These are phyloP conservation scores for Brachyopa scutellaris DNA, from an alignment of 2,888 invertebrate genomes.

Conservation along the genomic window DNA sequence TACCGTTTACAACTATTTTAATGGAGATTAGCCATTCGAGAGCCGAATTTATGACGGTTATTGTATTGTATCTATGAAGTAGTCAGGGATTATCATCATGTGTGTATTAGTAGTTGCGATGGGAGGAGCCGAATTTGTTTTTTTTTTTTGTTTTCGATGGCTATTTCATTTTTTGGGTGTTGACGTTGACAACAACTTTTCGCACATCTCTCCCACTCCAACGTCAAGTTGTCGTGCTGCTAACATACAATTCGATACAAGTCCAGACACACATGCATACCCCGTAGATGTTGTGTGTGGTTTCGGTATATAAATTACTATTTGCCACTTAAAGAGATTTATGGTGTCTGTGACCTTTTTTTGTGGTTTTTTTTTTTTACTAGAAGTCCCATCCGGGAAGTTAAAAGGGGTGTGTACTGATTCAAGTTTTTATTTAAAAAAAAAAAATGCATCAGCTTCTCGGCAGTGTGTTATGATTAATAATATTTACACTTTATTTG, in stretches of 20 bases:
- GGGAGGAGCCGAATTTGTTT: conserved; percentile 53
- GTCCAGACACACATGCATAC: conserved; percentile 14
- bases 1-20: conserved; percentile 49
- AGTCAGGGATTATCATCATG: background rate
- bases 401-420: conserved; percentile 54
- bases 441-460: conserved; percentile 7
- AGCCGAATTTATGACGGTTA: conserved; percentile 22
- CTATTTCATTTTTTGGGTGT: conserved; percentile 43
- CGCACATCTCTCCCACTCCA: conserved; percentile 58
- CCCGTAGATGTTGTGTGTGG: background rate
- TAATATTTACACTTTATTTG: conserved; percentile 31
- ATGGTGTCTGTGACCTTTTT: conserved; percentile 60
- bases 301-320: conserved; percentile 7
- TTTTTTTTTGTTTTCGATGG: too few species aligned
- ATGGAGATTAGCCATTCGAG: conserved; percentile 42
- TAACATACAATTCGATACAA: conserved; percentile 1
- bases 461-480: conserved; percentile 25
- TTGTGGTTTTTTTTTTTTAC: background rate
- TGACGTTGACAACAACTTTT: conserved; percentile 49
- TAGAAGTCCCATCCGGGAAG: conserved; percentile 2
- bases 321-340: conserved; percentile 53
- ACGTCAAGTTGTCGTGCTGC: background rate
- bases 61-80: background rate
- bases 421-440: conserved; percentile 1
- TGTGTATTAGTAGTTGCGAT: conserved; percentile 22